phyloP scores from a whole-genome alignment of 2,888 invertebrate species.

The Hoplodrina ambigua region DNA sequence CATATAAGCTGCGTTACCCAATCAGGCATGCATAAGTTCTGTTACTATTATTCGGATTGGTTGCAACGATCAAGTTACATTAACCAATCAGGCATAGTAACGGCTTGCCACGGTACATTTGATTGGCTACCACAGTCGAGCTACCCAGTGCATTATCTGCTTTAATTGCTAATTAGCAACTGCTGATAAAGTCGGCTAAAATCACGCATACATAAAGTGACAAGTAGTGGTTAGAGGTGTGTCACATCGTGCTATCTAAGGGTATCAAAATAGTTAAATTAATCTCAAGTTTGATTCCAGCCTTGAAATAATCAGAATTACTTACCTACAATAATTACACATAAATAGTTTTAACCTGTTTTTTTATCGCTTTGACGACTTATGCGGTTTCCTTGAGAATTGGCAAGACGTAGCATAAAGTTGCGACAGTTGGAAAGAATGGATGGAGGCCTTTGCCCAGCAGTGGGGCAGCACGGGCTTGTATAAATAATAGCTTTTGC shows the following conservation, averaged over 20 bases:
- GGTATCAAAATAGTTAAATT: slow-evolving; percentile 19
- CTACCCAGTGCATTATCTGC: slow-evolving; percentile 26
- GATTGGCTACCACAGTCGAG: slow-evolving; percentile 29
- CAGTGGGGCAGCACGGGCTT: too few species aligned
- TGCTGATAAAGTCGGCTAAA: slow-evolving; percentile 55
- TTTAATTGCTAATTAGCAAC: slow-evolving; percentile 52
- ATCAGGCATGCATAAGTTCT: slow-evolving; percentile 13
- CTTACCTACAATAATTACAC: slow-evolving; percentile 4
- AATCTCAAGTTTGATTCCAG: slow-evolving; percentile 34
- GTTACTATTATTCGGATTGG: slow-evolving; percentile 12
- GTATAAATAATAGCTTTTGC: too few species aligned
- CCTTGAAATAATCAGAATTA: slow-evolving; percentile 34
- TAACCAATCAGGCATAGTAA: slow-evolving; percentile 32
- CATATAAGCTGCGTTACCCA: slow-evolving; percentile 5
- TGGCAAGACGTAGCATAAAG: too few species aligned
- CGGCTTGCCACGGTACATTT: slow-evolving; percentile 5
- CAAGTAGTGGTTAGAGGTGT: slow-evolving; percentile 66
- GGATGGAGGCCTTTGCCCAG: too few species aligned
- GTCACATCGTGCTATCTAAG: slow-evolving; percentile 52
- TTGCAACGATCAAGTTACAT: not conserved
- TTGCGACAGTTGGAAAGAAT: too few species aligned
- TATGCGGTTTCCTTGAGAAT: too few species aligned
- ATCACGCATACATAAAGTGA: slow-evolving; percentile 66
- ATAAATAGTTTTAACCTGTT: too few species aligned
- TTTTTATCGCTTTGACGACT: too few species aligned